Evolutionary conservation across 1,140 invertebrate genomes (phyloP), one percentile per base, ranked within the genome.

Genomic region (Wiebesia pumilae): DNA sequence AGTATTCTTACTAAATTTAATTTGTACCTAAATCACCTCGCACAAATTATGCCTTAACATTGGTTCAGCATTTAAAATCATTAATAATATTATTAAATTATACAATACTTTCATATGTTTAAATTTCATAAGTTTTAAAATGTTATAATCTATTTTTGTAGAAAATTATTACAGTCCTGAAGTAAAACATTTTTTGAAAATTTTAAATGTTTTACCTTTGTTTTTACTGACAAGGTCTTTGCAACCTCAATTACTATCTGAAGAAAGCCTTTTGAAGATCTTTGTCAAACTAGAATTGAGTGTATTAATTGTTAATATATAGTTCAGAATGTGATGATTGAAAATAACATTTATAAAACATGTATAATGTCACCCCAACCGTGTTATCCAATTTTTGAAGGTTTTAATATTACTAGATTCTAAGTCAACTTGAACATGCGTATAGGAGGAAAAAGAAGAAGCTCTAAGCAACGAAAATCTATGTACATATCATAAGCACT

Each of bases 261-360:
- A 88, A 95, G 91, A 79, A 89, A 91, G 88, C 94, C 94, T 87
- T 93, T 91, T 62, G 91, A 91, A 62, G 90, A 90, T 90, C 90
- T 91, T 89, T 91, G 91, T 86, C 94, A 91, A 93, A 94, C 94
- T 95, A 94, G 87, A 94, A 94, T 89, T 90, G 91, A 92, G 91
- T 91, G 89, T 91, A 54, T 88, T 65, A 85, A 79, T 75, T 90
- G 89, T 92, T 93, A 92, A 81, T 92, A 38, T 43, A 73, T 35
- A 43, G 38, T 43, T 35, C 30, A 79, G 14, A 71, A 51, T 83
- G 54, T 38, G 30, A n/a, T 33, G 12, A n/a, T 79, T 47, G 73
- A 80, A 40, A 84, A 24, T 33, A 40, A 62, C 62, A 51, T 16
- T 30, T 71, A 43, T 71, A 81, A 51, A 75, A 54, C 80, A 80